Evolutionary conservation across 1,140 invertebrate genomes (phyloP), one percentile per base, ranked within the genome.

Genomic region (Sipha flava): DNA sequence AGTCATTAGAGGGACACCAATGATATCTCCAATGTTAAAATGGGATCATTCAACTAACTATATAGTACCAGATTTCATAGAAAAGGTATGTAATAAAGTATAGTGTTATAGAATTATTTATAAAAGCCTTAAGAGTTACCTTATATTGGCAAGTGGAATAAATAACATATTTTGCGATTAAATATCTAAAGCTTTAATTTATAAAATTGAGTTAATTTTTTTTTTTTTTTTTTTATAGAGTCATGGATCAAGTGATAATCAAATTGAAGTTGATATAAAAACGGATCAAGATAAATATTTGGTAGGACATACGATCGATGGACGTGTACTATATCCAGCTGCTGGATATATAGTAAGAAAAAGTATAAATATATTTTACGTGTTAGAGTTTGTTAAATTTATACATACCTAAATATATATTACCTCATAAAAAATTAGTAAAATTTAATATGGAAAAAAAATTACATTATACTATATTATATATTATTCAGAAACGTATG

Each of bases 321-420:
- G 95, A 7, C 89, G 96, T 83, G 88, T 97, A 37, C 86, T 99
- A 1, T 98, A 95, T 87, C 97, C 97, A 18, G 96, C 95, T 52
- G 97, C 96, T 45, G 96, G 95, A n/a, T 98, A 98, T 84, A 87
- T 98, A 86, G 90, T 90, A 84, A 85, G 85, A 82, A 66, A 64
- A 75, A 49, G 47, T n/a, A 14, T n/a, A 29, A 18, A 40, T 31
- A 4, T 29, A 57, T 52, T 52, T 23, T 26, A n/a, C n/a, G n/a
- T n/a, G n/a, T n/a, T n/a, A n/a, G n/a, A n/a, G n/a, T n/a, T n/a
- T n/a, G n/a, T n/a, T n/a, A n/a, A n/a, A n/a, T n/a, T n/a, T n/a
- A n/a, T n/a, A n/a, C n/a, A n/a, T n/a, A n/a, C n/a, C n/a, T n/a
- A n/a, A n/a, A n/a, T n/a, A n/a, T n/a, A n/a, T n/a, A n/a, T n/a